Conservation (phyloP, 1,140 invertebrate species). For the Drosophila punjabiensis region DNA sequence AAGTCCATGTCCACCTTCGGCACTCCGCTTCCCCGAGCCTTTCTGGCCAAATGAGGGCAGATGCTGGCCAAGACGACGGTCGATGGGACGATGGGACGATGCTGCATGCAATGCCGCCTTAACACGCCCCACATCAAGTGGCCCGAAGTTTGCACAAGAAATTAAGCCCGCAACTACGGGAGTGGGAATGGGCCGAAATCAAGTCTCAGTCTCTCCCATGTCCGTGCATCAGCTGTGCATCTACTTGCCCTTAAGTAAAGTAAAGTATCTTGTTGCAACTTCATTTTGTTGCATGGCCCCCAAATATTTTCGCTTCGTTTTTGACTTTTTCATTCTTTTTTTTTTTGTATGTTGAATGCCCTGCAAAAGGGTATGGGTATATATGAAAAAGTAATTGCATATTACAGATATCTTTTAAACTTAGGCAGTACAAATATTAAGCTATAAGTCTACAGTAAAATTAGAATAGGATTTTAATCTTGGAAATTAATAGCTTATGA, state of each 20-base stretch:
- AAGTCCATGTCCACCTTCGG: conserved; percentile 15
- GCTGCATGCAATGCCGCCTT: conserved; percentile 64
- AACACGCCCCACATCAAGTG: conserved; percentile 77
- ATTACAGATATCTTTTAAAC: not conserved
- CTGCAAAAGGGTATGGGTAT: not conserved
- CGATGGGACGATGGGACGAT: conserved; percentile 11
- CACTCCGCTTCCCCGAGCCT: conserved; percentile 20
- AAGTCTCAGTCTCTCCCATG: conserved; percentile 67
- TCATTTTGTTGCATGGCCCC: conserved; percentile 80
- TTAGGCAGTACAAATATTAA: not conserved
- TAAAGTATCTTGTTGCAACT: conserved; percentile 84
- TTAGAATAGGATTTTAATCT: no score
- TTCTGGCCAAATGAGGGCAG: conserved; percentile 71
- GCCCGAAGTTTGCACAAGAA: conserved; percentile 81
- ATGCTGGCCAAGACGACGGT: conserved; percentile 20
- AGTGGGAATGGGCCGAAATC: conserved; percentile 55
- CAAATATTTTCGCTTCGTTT: conserved; percentile 75
- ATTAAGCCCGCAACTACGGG: conserved; percentile 57
- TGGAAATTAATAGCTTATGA: not conserved
- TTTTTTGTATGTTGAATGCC: not conserved
- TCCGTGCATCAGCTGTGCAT: conserved; percentile 80
- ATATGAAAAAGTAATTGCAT: not conserved
- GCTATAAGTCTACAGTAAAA: no score
- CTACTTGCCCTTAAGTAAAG: conserved; percentile 83
- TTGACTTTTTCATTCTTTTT: conserved; percentile 8